These are phyloP conservation scores for Amphipyra tragopoginis DNA, from an alignment of 2,888 invertebrate species.

Conservation along the genomic window DNA sequence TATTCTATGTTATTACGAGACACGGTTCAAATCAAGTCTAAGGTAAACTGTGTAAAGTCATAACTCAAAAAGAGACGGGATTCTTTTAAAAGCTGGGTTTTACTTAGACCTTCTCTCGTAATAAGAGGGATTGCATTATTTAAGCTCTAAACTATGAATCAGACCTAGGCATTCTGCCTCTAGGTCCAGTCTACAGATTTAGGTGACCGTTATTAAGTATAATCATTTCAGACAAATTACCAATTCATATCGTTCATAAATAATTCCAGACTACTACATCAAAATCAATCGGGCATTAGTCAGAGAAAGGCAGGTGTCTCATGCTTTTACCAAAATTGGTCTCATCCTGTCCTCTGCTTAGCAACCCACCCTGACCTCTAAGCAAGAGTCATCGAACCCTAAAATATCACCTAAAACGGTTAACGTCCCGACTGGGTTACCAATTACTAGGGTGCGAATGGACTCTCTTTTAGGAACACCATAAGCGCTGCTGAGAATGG, in stretches of 20 bases:
- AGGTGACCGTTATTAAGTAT: background rate
- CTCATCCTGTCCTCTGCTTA: conserved; percentile 71
- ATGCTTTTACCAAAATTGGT: conserved; percentile 59
- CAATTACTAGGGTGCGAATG: conserved; percentile 63
- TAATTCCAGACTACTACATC: conserved; percentile 43
- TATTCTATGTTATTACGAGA: no score
- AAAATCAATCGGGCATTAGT: conserved; percentile 50
- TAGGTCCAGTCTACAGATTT: no score
- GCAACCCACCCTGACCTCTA: conserved; percentile 78
- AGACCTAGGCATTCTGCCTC: no score
- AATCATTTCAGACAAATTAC: conserved; percentile 31
- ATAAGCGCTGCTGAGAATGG: background rate
- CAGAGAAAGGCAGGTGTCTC: conserved; percentile 59
- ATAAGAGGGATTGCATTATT: no score
- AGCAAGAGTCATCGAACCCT: conserved; percentile 83
- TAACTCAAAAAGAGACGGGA: no score
- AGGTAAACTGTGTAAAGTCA: no score
- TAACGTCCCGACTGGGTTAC: conserved; percentile 75
- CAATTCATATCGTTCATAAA: conserved; percentile 39
- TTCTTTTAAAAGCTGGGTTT: no score
- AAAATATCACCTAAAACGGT: conserved; percentile 86
- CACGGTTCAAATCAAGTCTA: no score
- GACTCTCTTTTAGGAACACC: conserved; percentile 39
- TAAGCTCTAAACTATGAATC: no score
- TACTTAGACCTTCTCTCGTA: no score